Evolutionary conservation across 2,888 invertebrate genomes (phyloP).

Genomic region (Callyntrura sp.): DNA sequence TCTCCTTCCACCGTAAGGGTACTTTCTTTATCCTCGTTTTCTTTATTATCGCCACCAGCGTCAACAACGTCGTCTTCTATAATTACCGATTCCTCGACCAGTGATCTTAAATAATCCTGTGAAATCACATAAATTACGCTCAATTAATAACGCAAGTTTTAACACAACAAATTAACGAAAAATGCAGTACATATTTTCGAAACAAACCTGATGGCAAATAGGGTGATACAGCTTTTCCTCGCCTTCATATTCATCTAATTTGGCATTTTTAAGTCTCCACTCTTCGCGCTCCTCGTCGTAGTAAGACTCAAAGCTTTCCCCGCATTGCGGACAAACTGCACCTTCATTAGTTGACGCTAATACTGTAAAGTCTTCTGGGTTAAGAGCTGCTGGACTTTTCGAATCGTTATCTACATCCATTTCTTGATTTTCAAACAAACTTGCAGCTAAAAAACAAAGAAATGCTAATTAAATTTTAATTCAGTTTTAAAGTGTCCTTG

Average conservation of each 20-base stretch:
- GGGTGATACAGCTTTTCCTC: slow-evolving; percentile 94
- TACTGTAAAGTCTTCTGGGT: slow-evolving; percentile 86
- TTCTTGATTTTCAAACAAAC: slow-evolving; percentile 92
- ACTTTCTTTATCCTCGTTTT: slow-evolving; percentile 84
- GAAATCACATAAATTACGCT: slow-evolving; percentile 4
- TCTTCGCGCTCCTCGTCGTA: slow-evolving; percentile 99
- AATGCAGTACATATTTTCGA: too few species aligned
- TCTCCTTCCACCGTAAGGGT: slow-evolving; percentile 73
- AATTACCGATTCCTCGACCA: slow-evolving; percentile 84
- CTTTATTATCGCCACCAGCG: slow-evolving; percentile 85
- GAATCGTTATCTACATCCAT: slow-evolving; percentile 85
- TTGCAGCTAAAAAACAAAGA: slow-evolving; percentile 89
- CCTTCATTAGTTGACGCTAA: slow-evolving; percentile 87
- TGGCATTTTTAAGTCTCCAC: slow-evolving; percentile 96
- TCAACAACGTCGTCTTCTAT: slow-evolving; percentile 85
- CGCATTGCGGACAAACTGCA: slow-evolving; percentile 94
- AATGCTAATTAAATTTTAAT: not conserved
- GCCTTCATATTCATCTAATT: slow-evolving; percentile 87
- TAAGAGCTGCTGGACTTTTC: slow-evolving; percentile 86
- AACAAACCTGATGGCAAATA: slow-evolving; percentile 88
- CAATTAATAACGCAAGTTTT: not conserved
- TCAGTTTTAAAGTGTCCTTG: too few species aligned
- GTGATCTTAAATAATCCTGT: slow-evolving; percentile 79
- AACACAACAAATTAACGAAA: not conserved
- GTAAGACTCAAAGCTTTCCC: slow-evolving; percentile 97